Base-by-base conservation (phyloP, 2,888 invertebrate species). In the Lithophane ornitopus region DNA sequence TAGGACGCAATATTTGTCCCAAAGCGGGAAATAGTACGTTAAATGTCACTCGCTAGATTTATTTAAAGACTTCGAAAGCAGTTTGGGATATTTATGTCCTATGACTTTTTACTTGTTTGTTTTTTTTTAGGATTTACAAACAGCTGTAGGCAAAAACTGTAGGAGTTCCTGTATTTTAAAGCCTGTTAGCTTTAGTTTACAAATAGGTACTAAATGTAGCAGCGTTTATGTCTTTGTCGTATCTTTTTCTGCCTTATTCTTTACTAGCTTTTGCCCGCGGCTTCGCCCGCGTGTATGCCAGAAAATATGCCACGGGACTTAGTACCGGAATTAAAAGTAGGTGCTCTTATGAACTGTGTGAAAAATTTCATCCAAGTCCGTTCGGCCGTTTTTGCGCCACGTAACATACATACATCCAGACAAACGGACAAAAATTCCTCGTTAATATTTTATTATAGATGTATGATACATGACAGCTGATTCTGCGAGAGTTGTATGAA, bases 21-120 rank as follows among this genome's bases (percentile, higher is more conserved):
- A 6, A n/a, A 73, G 59, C 72, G 59, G 34, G 39, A 66, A 84
- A 83, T 66, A 74, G 74, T 59, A 73, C 58, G 78, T 70, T 41
- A 14, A 73, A 70, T 79, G 83, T 77, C 78, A 74, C 70, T 71
- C 68, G 68, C 63, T 76, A 79, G 83, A 85, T 85, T 84, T 85
- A 85, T 85, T 74, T 83, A 76, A 82, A 81, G 72, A 74, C 78
- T 80, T 67, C 8, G 46, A 65, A 78, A 78, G 78, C 74, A 84
- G 85, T 84, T 81, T 78, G 22, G 85, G 78, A 73, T 77, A 83
- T 83, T 84, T 84, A 84, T 73, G 44, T 4, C 59, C 67, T 70
- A 78, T 74, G 81, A 78, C 67, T 75, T 70, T 70, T 73, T 61
- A 78, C 65, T 77, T 71, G 41, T 59, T 69, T 46, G 54, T 56